Base-by-base conservation (phyloP, 2,797 vertebrate species). In the Melanotaenia nigrans region DNA sequence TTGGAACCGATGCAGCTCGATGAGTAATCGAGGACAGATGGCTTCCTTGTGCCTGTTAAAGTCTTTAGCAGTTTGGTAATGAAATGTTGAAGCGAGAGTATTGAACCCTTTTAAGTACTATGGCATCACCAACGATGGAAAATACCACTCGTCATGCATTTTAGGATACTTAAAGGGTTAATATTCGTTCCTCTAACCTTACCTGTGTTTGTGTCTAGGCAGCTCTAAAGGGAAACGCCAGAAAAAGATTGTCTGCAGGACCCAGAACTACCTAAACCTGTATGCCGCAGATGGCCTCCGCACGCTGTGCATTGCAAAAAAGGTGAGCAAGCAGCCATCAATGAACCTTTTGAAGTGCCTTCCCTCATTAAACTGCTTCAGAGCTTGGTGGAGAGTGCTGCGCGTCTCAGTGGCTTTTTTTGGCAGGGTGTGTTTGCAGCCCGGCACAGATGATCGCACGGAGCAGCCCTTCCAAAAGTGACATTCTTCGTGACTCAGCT, bases 231-330 rank as follows among this genome's bases (percentile, higher is more conserved):
- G 95, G 36, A 96, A 95, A 83, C 95, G 97, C 18, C 96, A 97
- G 79, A 96, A 95, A 75, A 97, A 96, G 92, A 96, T 98, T 18
- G 89, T 95, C 81, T 96, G 89, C 91, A 95, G 96, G 92, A 99
- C 97, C 0, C 97, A 99, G 87, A 95, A 95, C 90, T 97, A 96
- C 91, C 95, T 99, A 86, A 97, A 98, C 90, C 92, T 95, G 38
- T 99, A 99, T 5, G 98, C 97, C 1, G 94, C 95, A 24, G 95
- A 98, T 56, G 98, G 98, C 51, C 95, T 99, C 4, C 90, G 98
- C n/a, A 99, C 98, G 0, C 91, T 99, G 8, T 99, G 98, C 88
- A 98, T 99, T 18, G 98, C 98, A 65, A 99, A 98, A 92, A 96
- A 96, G 95, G 98, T 99, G 92, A 95, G 30, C 36, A 25, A 32